phyloP scores from a whole-genome alignment of 1,140 invertebrate species.

The Drosophila trapezifrons region DNA sequence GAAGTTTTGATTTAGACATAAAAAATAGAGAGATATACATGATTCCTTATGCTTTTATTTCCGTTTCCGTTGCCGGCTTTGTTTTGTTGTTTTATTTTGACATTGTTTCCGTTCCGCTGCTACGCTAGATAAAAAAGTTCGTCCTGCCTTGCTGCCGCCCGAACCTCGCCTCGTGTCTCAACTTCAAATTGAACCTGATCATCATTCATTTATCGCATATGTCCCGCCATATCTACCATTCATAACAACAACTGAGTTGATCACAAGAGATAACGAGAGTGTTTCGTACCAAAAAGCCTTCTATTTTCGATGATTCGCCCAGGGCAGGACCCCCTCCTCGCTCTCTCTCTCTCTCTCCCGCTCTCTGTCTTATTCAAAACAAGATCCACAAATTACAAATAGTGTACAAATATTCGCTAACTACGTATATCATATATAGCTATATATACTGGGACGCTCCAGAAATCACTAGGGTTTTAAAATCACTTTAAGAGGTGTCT shows the following conservation, averaged over 20 bases:
- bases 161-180: constrained; percentile 4
- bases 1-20: constrained; percentile 52
- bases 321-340: constrained; percentile 3
- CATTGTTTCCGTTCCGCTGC: constrained; percentile 33
- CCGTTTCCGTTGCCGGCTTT: constrained; percentile 22
- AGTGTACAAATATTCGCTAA: constrained; percentile 77
- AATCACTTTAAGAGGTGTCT: too few relatives aligned
- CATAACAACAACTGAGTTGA: constrained; percentile 81
- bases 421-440: constrained; percentile 57
- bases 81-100: constrained; percentile 24
- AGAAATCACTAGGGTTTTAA: too few relatives aligned
- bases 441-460: too few relatives aligned
- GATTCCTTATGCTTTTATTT: constrained; percentile 32
- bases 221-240: constrained; percentile 40
- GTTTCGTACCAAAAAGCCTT: constrained; percentile 38
- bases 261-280: constrained; percentile 81
- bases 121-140: constrained; percentile 36
- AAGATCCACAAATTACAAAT: constrained; percentile 64
- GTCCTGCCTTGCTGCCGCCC: background rate
- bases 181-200: background rate
- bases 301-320: constrained; percentile 36
- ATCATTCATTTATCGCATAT: constrained; percentile 24
- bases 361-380: constrained; percentile 17
- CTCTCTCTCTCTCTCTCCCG: background rate
- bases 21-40: constrained; percentile 58